A percentile compares a stretch with the other conserved stretches of the same genome.
Evolutionary conservation across 2,113 vertebrate genomes (phyloP).

Genomic region (Pavo muticus): DNA sequence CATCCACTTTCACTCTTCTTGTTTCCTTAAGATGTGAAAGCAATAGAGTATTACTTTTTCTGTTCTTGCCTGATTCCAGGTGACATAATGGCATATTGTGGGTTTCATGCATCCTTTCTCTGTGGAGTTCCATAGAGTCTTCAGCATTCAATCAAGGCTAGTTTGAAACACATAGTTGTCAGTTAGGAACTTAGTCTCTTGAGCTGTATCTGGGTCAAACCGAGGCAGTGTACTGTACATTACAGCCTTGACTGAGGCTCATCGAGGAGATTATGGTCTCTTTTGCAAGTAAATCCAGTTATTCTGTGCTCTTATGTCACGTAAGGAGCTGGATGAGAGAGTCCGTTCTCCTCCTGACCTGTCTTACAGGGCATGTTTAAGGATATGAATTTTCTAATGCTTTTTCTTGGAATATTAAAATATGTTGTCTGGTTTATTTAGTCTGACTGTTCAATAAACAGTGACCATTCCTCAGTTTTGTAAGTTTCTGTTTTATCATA

Average conservation of each 20-base stretch:
- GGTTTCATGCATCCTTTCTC: neutral
- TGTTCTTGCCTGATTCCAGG: neutral
- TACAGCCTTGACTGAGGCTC: neutral
- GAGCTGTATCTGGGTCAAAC: neutral
- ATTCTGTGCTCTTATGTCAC: neutral
- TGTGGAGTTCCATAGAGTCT: neutral
- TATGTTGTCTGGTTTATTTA: neutral
- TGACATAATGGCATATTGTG: accelerated
- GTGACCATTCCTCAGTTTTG: neutral
- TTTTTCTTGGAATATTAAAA: neutral
- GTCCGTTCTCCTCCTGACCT: neutral
- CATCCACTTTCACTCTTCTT: neutral
- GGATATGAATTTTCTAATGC: neutral
- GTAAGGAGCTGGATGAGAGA: neutral
- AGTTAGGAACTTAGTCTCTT: neutral
- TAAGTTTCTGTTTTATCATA: neutral
- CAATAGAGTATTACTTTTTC: neutral
- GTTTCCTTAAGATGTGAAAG: neutral
- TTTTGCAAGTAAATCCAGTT: neutral
- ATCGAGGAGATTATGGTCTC: neutral
- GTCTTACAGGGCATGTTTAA: neutral
- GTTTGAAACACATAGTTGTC: neutral
- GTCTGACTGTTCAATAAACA: neutral
- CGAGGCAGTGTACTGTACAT: neutral
- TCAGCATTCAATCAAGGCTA: neutral